phyloP scores from a whole-genome alignment of 2,113 vertebrate species.

The Eira barbara region DNA sequence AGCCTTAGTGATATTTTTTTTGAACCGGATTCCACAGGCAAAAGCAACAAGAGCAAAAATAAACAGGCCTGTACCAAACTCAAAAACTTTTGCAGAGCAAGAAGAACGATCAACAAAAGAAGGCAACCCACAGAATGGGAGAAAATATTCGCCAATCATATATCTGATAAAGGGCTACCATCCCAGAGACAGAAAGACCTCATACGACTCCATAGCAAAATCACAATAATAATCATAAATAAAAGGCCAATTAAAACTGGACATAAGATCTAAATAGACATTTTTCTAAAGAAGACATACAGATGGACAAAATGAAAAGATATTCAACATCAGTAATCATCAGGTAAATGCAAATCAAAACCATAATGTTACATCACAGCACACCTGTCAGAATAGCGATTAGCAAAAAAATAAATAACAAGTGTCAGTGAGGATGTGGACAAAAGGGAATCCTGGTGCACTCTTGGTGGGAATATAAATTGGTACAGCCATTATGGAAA shows the following conservation, averaged over 20 bases:
- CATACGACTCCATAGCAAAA: neutral
- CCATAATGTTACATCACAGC: neutral
- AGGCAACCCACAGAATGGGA: neutral
- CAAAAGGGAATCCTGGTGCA: neutral
- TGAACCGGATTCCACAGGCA: neutral
- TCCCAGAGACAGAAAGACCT: neutral
- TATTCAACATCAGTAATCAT: neutral
- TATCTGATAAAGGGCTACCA: neutral
- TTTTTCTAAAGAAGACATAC: neutral
- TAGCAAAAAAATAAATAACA: neutral
- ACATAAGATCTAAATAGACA: neutral
- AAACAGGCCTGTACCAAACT: neutral
- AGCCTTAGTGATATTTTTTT: neutral
- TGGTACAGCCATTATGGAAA: neutral
- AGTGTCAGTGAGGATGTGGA: neutral
- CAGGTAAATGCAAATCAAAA: neutral
- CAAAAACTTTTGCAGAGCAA: neutral
- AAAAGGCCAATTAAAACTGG: neutral
- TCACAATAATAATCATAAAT: too few relatives aligned
- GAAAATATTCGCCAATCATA: neutral
- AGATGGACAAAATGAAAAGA: neutral
- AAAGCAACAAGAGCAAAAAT: neutral
- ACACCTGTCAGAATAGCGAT: neutral
- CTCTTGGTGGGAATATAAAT: neutral
- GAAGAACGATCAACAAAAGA: neutral